Evolutionary conservation across 2,888 invertebrate genomes (phyloP), one percentile per base, ranked within the genome.

Genomic region (Cantharis rufa): DNA sequence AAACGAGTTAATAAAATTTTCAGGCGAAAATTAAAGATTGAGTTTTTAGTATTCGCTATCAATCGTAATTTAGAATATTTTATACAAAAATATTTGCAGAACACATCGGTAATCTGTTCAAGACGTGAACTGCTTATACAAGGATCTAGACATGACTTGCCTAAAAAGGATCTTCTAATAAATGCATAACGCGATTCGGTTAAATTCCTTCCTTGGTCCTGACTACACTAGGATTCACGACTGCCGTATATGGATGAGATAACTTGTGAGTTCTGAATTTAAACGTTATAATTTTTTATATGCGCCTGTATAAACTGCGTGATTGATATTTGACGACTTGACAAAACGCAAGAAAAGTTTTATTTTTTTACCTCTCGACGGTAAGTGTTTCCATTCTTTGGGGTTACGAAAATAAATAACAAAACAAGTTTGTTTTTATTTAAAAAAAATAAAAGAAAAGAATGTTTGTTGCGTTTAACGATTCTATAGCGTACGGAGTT

Each of bases 101-200:
- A 75, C 78, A 75, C 78, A 75, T 78, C 75, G 78, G 78, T 78
- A 78, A 78, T 78, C 78, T 75, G 78, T 70, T 32, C 28, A 62
- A 70, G 72, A 78, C 78, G 78, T 78, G 78, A 72, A 75, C 72
- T 75, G 78, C 71, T 78, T 78, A 71, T 78, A 72, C 75, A 78
- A 78, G 72, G 71, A 72, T 76, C 76, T 74, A 64, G 74, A 76
- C 78, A 79, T 74, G 78, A 76, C 74, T 79, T 74, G 76, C 72
- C 76, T 77, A 74, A 79, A 79, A 79, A 76, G 74, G 71, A 75
- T 71, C 69, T 61, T 63, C 76, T 79, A 76, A 76, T 77, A 79
- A 78, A 79, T 79, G 76, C 78, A 79, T 79, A 79, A 74, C 78
- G 74, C 78, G 76, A 77, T 74, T 77, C 71, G 71, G 74, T 74